A percentile compares a stretch with the other conserved stretches of the same genome.
These are phyloP conservation scores for Emydocephalus ijimae DNA, from an alignment of 2,113 vertebrate species.

Conservation along the genomic window DNA sequence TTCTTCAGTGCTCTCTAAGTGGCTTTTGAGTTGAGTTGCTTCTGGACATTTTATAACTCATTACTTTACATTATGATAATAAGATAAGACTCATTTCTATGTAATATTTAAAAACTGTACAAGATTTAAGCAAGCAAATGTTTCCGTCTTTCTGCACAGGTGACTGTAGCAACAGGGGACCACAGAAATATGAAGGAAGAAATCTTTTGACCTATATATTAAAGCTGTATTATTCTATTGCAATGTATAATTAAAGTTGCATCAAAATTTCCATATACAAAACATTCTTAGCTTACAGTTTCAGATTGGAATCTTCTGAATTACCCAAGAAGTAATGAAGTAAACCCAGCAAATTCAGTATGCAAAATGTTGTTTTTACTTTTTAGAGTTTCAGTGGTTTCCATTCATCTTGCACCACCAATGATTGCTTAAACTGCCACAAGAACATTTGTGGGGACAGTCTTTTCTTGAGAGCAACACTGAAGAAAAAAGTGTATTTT, in stretches of 20 bases:
- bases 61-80: neutral
- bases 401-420: neutral
- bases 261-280: conserved; percentile 36
- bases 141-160: neutral
- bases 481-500: neutral
- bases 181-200: neutral
- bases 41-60: neutral
- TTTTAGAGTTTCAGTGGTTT: neutral
- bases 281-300: neutral
- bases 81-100: neutral
- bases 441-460: neutral
- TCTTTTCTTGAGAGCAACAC: neutral
- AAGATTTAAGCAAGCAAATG: neutral
- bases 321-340: neutral
- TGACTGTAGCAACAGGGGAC: neutral
- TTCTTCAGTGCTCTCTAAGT: neutral
- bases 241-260: conserved; percentile 35
- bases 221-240: neutral
- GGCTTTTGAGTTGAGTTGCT: neutral
- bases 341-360: neutral
- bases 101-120: neutral
- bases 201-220: conserved; percentile 30
- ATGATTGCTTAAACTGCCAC: neutral
- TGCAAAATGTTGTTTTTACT: neutral
- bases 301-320: neutral